phyloP scores from a whole-genome alignment of 2,113 vertebrate species.

The Turnix velox region DNA sequence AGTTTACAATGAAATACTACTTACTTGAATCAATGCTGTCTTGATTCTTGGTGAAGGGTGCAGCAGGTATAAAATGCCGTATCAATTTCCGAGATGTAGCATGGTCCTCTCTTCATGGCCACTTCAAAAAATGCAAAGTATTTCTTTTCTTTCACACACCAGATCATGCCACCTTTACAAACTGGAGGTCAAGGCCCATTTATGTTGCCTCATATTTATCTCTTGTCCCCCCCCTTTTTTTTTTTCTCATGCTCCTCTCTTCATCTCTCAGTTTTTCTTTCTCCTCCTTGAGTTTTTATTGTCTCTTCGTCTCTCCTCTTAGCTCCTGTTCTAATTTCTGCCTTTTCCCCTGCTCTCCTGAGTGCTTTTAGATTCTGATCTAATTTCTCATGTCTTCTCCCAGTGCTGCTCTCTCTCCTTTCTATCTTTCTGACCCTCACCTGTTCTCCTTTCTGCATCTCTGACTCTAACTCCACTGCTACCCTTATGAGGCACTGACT shows the following conservation, averaged over 20 bases:
- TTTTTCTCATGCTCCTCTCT: constrained; percentile 23
- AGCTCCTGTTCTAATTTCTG: constrained; percentile 80
- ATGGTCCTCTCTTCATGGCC: constrained; percentile 49
- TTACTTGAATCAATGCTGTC: constrained; percentile 81
- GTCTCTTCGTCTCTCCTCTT: constrained; percentile 71
- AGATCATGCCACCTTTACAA: constrained; percentile 42
- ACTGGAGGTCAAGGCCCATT: constrained; percentile 48
- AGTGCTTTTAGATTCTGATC: constrained; percentile 76
- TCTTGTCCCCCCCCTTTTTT: constrained; percentile 45
- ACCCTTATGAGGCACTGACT: neutral
- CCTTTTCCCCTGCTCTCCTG: constrained; percentile 74
- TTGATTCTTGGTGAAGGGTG: constrained; percentile 72
- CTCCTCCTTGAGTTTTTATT: constrained; percentile 71
- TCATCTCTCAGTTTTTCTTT: constrained; percentile 61
- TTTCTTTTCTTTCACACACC: constrained; percentile 57
- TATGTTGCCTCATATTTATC: constrained; percentile 48
- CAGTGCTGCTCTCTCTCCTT: constrained; percentile 72
- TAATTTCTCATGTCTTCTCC: constrained; percentile 81
- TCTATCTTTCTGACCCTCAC: constrained; percentile 73
- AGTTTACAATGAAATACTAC: constrained; percentile 73
- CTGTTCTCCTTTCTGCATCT: constrained; percentile 57
- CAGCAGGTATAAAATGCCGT: constrained; percentile 79
- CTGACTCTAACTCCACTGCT: constrained; percentile 37
- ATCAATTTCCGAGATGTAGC: constrained; percentile 72
- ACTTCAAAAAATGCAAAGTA: constrained; percentile 68